Conservation (phyloP, 2,113 vertebrate species). For the Mormyrus iriodes region DNA sequence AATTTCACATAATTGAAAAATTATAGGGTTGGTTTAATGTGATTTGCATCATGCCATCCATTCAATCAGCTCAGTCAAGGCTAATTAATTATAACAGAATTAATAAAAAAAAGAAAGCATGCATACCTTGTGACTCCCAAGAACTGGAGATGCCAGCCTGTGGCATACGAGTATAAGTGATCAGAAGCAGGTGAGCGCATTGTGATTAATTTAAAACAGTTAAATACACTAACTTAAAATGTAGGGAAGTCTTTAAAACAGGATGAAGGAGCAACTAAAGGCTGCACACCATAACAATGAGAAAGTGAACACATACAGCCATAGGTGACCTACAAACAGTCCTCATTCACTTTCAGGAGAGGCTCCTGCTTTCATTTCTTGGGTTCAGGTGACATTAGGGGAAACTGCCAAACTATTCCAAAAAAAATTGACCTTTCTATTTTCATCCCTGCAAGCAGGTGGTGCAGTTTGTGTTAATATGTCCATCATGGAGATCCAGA, state of each 20-base stretch:
- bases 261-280: background rate
- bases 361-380: background rate
- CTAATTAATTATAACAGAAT: slow-evolving; percentile 3
- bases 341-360: slow-evolving; percentile 17
- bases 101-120: background rate
- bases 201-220: background rate
- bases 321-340: slow-evolving; percentile 17
- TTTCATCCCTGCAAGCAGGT: background rate
- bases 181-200: background rate
- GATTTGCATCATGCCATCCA: slow-evolving; percentile 6
- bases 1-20: slow-evolving; percentile 5
- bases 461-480: background rate
- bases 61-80: slow-evolving; percentile 1
- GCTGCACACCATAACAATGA: background rate
- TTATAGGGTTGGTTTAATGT: slow-evolving; percentile 3
- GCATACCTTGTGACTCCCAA: background rate
- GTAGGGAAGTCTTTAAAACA: background rate
- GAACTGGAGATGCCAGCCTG: background rate
- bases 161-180: background rate
- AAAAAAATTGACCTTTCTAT: background rate
- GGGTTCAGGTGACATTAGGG: background rate
- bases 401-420: background rate
- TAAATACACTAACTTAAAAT: background rate
- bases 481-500: background rate
- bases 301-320: slow-evolving; percentile 9